Conservation (phyloP, 2,797 vertebrate genomes). For the Helarctos malayanus region DNA sequence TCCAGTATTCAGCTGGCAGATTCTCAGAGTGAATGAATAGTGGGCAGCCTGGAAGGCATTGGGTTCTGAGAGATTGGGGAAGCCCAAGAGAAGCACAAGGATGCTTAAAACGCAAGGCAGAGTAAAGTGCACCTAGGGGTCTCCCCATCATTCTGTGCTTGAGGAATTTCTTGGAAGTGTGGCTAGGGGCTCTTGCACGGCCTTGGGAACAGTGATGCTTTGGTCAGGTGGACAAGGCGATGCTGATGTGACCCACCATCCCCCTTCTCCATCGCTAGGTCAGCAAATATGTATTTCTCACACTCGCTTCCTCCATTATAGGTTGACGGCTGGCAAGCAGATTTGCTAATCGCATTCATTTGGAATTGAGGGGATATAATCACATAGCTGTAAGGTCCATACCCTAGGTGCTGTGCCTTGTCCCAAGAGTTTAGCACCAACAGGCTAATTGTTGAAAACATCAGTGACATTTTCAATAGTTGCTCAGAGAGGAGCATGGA, state of each 20-base stretch:
- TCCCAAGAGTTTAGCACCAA: background rate
- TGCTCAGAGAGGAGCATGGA: background rate
- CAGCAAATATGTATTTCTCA: background rate
- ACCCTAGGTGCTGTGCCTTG: too few species aligned
- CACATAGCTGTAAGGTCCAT: background rate
- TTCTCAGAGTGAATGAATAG: background rate
- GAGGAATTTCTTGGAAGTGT: background rate
- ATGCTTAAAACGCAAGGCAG: background rate
- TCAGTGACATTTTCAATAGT: too few species aligned
- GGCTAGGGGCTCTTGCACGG: background rate
- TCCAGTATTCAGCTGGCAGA: rapidly evolving
- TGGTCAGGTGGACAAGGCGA: background rate
- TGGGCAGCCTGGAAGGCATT: background rate
- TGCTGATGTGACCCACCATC: background rate
- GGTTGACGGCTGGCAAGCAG: too few species aligned
- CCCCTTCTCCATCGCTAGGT: background rate
- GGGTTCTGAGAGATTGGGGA: background rate
- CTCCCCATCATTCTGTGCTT: too few species aligned
- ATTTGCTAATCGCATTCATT: rapidly evolving
- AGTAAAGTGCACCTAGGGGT: too few species aligned
- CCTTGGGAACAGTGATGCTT: background rate
- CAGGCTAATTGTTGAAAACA: background rate
- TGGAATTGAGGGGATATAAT: background rate
- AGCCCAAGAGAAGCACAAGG: background rate
- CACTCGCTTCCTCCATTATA: background rate